phyloP scores from a whole-genome alignment of 2,888 invertebrate genomes.

The Cyclophora albipunctata region DNA sequence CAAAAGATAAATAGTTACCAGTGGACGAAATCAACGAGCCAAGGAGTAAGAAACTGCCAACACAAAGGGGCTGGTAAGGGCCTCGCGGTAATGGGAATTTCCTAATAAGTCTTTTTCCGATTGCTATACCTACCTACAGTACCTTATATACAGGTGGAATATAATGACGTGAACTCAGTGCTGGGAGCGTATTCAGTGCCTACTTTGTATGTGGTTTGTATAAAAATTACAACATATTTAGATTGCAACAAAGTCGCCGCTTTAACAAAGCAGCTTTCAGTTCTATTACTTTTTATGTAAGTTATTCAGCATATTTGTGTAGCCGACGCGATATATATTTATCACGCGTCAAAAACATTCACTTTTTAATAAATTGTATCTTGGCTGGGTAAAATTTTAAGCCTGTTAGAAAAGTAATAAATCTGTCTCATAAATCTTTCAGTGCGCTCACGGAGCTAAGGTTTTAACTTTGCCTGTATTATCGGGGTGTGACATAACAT shows the following conservation, averaged over 20 bases:
- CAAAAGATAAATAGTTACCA: conserved; percentile 54
- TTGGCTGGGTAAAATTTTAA: no score
- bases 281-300: no score
- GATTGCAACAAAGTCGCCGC: no score
- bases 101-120: conserved; percentile 23
- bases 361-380: no score
- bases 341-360: no score
- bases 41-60: conserved; percentile 35
- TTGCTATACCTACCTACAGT: neutral
- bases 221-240: no score
- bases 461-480: conserved; percentile 4
- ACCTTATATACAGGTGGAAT: neutral
- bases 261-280: no score
- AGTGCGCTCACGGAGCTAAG: neutral
- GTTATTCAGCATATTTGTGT: no score
- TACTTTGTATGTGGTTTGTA: no score
- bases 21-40: conserved; percentile 47
- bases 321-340: no score
- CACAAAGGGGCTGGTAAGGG: conserved; percentile 32
- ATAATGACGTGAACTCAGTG: neutral
- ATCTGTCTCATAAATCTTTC: conserved; percentile 1
- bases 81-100: conserved; percentile 29
- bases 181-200: no score
- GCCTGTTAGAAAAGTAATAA: no score
- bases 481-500: conserved; percentile 4